phyloP scores from a whole-genome alignment of 2,888 invertebrate species.

The Mellilla xanthometata region DNA sequence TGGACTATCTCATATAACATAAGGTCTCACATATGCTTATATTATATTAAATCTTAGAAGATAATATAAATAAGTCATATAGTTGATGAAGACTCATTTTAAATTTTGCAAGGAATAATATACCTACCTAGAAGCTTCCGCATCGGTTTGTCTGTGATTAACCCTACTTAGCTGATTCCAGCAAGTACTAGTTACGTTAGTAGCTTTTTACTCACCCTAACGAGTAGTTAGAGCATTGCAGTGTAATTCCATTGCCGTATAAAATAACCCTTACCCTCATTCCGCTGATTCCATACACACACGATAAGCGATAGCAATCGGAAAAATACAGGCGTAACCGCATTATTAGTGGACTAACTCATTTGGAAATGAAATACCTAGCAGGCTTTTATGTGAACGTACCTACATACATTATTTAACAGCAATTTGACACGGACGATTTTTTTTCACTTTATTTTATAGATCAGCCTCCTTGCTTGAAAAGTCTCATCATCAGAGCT shows the following conservation, averaged over 20 bases:
- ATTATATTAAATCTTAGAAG: too few species aligned
- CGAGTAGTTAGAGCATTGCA: neutral
- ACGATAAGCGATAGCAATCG: slow-evolving; percentile 41
- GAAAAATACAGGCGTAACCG: slow-evolving; percentile 41
- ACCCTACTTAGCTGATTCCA: too few species aligned
- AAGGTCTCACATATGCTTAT: too few species aligned
- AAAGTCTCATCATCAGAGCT: too few species aligned
- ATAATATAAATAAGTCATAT: too few species aligned
- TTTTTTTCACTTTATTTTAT: too few species aligned
- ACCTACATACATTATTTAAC: neutral
- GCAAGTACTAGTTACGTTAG: neutral
- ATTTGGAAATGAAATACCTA: slow-evolving; percentile 49
- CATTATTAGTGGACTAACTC: slow-evolving; percentile 36
- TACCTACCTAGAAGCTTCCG: too few species aligned
- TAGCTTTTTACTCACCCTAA: neutral
- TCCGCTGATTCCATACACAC: slow-evolving; percentile 12
- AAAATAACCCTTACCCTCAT: slow-evolving; percentile 3
- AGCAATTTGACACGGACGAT: slow-evolving; percentile 1
- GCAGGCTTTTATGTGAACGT: slow-evolving; percentile 26
- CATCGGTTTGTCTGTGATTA: too few species aligned
- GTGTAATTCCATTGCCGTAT: slow-evolving; percentile 3
- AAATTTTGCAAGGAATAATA: too few species aligned
- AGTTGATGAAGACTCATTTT: too few species aligned
- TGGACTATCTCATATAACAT: too few species aligned
- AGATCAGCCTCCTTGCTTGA: too few species aligned